Evolutionary conservation across 2,113 vertebrate species (phyloP).

Genomic region (Oxygymnocypris stewartii): DNA sequence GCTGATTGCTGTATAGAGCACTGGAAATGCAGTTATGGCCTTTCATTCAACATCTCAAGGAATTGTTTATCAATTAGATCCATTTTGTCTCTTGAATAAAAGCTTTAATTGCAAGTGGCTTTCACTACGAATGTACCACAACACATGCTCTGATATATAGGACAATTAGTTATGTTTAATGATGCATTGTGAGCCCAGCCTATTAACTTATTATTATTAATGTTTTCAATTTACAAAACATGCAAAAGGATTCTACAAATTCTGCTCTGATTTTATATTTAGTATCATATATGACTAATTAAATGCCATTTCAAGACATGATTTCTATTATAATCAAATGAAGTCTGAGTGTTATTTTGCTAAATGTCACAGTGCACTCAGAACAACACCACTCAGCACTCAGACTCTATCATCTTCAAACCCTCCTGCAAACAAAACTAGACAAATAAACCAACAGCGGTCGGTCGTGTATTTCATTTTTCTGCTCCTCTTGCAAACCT

Average conservation of each 20-base stretch:
- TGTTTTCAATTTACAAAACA: background rate
- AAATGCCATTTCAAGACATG: background rate
- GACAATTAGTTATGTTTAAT: slow-evolving; percentile 65
- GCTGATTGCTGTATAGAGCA: background rate
- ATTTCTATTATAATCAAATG: background rate
- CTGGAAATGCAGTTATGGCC: background rate
- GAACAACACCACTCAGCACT: background rate
- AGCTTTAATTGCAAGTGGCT: slow-evolving; percentile 5
- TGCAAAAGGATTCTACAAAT: background rate
- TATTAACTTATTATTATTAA: slow-evolving; percentile 47
- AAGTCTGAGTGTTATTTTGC: background rate
- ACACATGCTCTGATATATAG: slow-evolving; percentile 60
- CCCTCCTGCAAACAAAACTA: slow-evolving; percentile 2
- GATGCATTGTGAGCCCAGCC: slow-evolving; percentile 57
- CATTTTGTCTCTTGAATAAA: background rate
- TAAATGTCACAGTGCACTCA: slow-evolving; percentile 21
- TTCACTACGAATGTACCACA: background rate
- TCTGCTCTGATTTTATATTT: background rate
- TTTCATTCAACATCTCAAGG: background rate
- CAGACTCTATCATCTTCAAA: slow-evolving; percentile 7
- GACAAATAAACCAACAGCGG: slow-evolving; percentile 26
- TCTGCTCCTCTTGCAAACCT: slow-evolving; percentile 17
- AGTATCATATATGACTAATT: background rate
- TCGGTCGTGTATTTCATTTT: slow-evolving; percentile 15
- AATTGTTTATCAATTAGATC: slow-evolving; percentile 5